A percentile compares a stretch with the other conserved stretches of the same genome.
phyloP scores from a whole-genome alignment of 2,113 vertebrate species.

The Miniopterus natalensis region DNA sequence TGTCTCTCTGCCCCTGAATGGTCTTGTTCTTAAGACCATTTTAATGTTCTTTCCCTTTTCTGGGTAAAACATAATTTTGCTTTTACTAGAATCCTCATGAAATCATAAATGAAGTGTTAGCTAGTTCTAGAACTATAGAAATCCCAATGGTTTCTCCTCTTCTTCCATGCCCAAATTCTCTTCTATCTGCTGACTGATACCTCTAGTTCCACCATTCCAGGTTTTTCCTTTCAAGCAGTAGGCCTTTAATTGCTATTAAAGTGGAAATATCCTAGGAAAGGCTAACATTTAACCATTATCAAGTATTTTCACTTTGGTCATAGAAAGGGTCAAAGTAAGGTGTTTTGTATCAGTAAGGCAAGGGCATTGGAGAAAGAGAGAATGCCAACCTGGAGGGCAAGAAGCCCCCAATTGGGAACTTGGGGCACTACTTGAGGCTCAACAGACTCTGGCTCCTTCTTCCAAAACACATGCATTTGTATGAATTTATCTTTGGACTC shows the following conservation, averaged over 20 bases:
- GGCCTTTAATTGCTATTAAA: not conserved
- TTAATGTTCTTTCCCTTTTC: slow-evolving; percentile 49
- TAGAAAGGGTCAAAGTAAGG: not conserved
- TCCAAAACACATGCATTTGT: slow-evolving; percentile 10
- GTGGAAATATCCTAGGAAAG: not conserved
- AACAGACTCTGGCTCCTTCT: not conserved
- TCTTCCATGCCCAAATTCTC: not conserved
- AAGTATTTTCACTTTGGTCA: slow-evolving; percentile 6
- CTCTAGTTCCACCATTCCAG: not conserved
- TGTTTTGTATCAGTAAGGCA: not conserved
- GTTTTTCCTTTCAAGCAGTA: not conserved
- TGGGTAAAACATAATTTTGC: slow-evolving; percentile 8
- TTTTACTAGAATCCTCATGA: slow-evolving; percentile 32
- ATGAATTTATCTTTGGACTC: slow-evolving; percentile 27
- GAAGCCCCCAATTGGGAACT: not conserved
- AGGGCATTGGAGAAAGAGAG: not conserved
- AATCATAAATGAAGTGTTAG: not conserved
- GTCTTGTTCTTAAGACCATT: not conserved
- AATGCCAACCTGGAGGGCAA: not conserved
- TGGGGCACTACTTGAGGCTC: not conserved
- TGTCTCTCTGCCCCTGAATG: not conserved
- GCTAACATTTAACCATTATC: not conserved
- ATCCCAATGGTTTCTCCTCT: not conserved
- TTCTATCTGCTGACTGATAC: not conserved
- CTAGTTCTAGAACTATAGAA: slow-evolving; percentile 1